Conservation (phyloP, 2,797 vertebrate species). For the Lophura swinhoii region DNA sequence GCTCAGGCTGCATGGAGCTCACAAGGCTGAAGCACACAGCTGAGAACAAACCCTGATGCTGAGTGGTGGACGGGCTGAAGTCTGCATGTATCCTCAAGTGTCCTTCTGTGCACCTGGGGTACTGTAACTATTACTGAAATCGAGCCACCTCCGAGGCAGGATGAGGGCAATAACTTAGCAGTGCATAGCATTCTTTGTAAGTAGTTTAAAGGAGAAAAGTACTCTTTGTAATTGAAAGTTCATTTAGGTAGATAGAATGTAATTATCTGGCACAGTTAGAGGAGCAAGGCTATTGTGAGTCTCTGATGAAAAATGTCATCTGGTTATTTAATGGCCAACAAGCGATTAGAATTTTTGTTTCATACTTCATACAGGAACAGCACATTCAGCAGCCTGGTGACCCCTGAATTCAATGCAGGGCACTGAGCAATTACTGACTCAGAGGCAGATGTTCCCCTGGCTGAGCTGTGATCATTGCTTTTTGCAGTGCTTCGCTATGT, state of each 20-base stretch:
- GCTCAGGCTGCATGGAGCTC: neutral
- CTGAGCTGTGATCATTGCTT: neutral
- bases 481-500: neutral
- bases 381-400: constrained; percentile 43
- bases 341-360: constrained; percentile 49
- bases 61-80: fast-evolving
- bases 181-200: neutral
- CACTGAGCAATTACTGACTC: constrained; percentile 3
- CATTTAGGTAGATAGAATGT: constrained; percentile 50
- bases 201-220: constrained; percentile 34
- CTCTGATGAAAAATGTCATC: constrained; percentile 50
- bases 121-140: neutral
- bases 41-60: neutral
- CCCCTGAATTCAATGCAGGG: constrained; percentile 27
- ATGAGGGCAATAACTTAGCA: neutral
- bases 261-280: constrained; percentile 43
- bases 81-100: neutral
- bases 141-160: neutral
- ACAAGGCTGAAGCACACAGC: neutral
- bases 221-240: constrained; percentile 47
- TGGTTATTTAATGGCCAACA: constrained; percentile 51
- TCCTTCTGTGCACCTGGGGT: neutral
- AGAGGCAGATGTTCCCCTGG: constrained; percentile 10
- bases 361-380: constrained; percentile 28
- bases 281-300: constrained; percentile 6